Evolutionary conservation across 2,888 invertebrate species (phyloP).

Genomic region (Cotesia congregata): DNA sequence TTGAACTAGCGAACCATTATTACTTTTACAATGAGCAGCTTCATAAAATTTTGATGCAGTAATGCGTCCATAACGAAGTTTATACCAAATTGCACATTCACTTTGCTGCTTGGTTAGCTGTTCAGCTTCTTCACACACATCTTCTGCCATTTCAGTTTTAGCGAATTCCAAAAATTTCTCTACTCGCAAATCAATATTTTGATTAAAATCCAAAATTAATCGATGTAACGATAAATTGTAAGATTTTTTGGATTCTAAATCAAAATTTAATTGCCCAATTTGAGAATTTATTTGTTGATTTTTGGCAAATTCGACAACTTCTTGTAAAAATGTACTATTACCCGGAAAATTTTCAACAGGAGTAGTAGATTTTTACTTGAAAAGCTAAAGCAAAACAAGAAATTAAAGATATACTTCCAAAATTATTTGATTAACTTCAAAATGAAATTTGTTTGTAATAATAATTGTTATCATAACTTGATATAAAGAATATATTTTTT

Average conservation of each 20-base stretch:
- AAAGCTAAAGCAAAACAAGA: too few species aligned
- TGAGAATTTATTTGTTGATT: constrained; percentile 35
- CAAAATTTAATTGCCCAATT: constrained; percentile 35
- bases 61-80: constrained; percentile 39
- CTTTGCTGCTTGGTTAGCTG: constrained; percentile 27
- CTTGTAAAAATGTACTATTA: constrained; percentile 38
- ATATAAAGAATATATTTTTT: too few species aligned
- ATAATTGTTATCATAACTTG: too few species aligned
- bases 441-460: too few species aligned
- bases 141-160: constrained; percentile 8
- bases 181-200: not conserved
- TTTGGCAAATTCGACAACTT: constrained; percentile 34
- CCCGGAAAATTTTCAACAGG: constrained; percentile 31
- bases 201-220: constrained; percentile 23
- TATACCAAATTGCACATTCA: constrained; percentile 33
- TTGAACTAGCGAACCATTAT: constrained; percentile 29
- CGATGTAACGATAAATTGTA: constrained; percentile 34
- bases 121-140: constrained; percentile 22
- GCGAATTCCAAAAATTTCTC: constrained; percentile 15
- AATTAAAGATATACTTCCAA: too few species aligned
- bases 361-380: too few species aligned
- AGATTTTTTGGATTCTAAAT: constrained; percentile 26
- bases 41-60: constrained; percentile 36
- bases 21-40: constrained; percentile 38
- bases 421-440: too few species aligned